These are phyloP conservation scores for Coptotermes formosanus DNA, from an alignment of 1,140 invertebrate species.

Conservation along the genomic window DNA sequence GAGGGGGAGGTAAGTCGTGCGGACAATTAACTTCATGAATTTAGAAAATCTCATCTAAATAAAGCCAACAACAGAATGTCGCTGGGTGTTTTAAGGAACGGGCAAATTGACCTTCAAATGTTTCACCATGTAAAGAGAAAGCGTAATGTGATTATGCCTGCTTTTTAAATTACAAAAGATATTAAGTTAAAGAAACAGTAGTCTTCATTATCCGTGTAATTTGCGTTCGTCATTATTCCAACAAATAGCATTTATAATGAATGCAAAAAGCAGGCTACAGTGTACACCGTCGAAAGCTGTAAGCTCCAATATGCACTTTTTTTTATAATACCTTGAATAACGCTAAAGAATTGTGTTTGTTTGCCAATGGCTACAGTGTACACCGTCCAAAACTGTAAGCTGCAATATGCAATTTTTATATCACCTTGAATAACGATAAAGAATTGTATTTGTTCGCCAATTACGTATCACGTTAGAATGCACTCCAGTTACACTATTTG, in stretches of 20 bases:
- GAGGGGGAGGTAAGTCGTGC: background rate
- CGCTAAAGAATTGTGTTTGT: too few relatives aligned
- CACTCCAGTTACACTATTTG: too few relatives aligned
- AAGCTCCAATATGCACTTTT: too few relatives aligned
- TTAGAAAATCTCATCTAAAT: background rate
- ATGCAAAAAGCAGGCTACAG: background rate
- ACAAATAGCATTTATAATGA: slow-evolving; percentile 14
- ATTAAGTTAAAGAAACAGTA: background rate
- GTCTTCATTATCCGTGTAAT: background rate
- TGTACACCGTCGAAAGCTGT: background rate
- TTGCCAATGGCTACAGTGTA: background rate
- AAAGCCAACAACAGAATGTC: background rate
- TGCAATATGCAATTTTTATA: too few relatives aligned
- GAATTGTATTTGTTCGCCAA: background rate
- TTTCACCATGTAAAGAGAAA: background rate
- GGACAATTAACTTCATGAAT: background rate
- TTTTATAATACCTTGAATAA: too few relatives aligned
- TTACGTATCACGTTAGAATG: too few relatives aligned
- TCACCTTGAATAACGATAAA: too few relatives aligned
- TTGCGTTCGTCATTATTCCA: background rate
- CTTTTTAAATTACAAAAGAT: background rate
- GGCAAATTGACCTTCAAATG: background rate
- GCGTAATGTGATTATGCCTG: background rate
- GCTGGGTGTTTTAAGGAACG: background rate
- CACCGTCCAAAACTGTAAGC: background rate